Percentiles rank a stretch among this genome's conserved stretches.
Conservation (phyloP, 2,888 invertebrate species). For the Neoitamus cyanurus region DNA sequence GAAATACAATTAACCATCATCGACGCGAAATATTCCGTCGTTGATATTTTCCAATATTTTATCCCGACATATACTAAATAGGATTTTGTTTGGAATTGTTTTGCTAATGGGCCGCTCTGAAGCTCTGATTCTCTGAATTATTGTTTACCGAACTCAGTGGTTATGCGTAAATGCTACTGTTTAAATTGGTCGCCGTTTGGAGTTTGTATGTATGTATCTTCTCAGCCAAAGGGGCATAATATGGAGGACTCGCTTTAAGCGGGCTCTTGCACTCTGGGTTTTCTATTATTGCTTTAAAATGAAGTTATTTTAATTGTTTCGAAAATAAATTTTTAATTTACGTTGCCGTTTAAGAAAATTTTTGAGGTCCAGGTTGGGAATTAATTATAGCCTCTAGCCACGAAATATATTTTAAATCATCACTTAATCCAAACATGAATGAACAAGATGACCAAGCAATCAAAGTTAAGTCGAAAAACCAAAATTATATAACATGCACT, state of each 20-base stretch:
- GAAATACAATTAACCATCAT: slow-evolving; percentile 10
- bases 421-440: too few species aligned
- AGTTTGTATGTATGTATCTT: background rate
- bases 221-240: background rate
- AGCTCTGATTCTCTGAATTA: background rate
- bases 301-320: too few species aligned
- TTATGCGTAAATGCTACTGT: slow-evolving; percentile 1
- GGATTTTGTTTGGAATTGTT: background rate
- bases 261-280: background rate
- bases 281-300: too few species aligned
- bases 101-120: background rate
- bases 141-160: background rate
- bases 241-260: background rate
- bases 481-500: too few species aligned
- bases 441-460: too few species aligned
- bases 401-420: too few species aligned
- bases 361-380: too few species aligned
- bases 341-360: too few species aligned
- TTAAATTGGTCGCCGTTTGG: background rate
- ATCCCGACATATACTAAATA: background rate
- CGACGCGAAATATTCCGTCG: background rate
- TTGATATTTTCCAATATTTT: background rate
- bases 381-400: too few species aligned
- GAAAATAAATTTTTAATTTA: too few species aligned
- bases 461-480: too few species aligned